Evolutionary conservation across 2,888 invertebrate species (phyloP).

Genomic region (Apotomis betuletana): DNA sequence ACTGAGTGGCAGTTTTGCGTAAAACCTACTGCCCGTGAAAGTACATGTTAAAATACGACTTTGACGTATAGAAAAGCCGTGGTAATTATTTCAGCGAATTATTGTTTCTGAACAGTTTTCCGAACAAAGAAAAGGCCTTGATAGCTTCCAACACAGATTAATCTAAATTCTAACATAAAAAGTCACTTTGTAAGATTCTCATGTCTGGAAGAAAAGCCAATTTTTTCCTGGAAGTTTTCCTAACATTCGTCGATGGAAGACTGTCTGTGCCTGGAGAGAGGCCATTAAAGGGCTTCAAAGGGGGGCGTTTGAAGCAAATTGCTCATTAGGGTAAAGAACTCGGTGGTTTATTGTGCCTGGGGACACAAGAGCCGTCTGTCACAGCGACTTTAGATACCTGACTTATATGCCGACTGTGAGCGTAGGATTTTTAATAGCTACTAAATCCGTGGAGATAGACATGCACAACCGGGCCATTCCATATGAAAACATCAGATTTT

Average conservation of each 20-base stretch:
- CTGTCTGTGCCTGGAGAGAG: not conserved
- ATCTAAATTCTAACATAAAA: not conserved
- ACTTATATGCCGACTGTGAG: no score
- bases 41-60: no score
- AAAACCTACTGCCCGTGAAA: no score
- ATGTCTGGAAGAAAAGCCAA: not conserved
- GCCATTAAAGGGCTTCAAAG: not conserved
- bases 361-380: not conserved
- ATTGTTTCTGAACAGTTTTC: no score
- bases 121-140: not conserved
- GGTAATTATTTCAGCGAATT: no score
- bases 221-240: not conserved
- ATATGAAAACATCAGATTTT: no score
- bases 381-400: not conserved
- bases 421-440: no score
- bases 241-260: not conserved
- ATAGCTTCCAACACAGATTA: not conserved
- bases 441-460: no score
- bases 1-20: no score
- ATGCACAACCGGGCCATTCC: no score
- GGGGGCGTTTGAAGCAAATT: slow-evolving; percentile 13
- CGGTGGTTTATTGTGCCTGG: slow-evolving; percentile 1
- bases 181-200: not conserved
- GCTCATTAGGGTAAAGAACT: slow-evolving; percentile 6
- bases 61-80: no score